Conservation (phyloP, 1,140 invertebrate genomes). For the Micrasema longulum region DNA sequence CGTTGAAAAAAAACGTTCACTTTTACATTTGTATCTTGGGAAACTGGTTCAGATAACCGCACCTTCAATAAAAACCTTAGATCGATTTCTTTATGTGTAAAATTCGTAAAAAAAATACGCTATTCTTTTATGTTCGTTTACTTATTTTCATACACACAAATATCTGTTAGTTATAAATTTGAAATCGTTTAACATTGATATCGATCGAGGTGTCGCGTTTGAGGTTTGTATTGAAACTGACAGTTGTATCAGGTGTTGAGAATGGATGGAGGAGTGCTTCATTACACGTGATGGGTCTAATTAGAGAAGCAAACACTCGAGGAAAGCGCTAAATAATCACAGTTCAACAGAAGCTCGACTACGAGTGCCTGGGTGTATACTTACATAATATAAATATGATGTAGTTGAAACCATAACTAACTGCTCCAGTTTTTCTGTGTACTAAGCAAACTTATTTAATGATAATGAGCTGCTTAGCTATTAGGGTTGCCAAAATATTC, state of each 20-base stretch:
- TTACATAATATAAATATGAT: background rate
- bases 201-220: background rate
- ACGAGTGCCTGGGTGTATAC: background rate
- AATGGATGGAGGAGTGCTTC: background rate
- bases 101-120: background rate
- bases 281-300: background rate
- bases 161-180: background rate
- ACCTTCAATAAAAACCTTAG: background rate
- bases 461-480: background rate
- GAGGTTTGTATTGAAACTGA: constrained; percentile 7
- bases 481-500: background rate
- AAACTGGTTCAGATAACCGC: no score
- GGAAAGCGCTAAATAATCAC: constrained; percentile 21
- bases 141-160: background rate
- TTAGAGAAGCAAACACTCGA: constrained; percentile 3
- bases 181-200: no score
- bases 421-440: no score
- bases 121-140: background rate
- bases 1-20: no score
- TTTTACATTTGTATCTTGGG: no score
- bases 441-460: background rate
- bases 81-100: background rate
- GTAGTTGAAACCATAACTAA: no score
- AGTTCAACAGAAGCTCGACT: background rate
- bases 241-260: background rate